Evolutionary conservation across 1,140 invertebrate genomes (phyloP).

Genomic region (Littorina saxatilis): DNA sequence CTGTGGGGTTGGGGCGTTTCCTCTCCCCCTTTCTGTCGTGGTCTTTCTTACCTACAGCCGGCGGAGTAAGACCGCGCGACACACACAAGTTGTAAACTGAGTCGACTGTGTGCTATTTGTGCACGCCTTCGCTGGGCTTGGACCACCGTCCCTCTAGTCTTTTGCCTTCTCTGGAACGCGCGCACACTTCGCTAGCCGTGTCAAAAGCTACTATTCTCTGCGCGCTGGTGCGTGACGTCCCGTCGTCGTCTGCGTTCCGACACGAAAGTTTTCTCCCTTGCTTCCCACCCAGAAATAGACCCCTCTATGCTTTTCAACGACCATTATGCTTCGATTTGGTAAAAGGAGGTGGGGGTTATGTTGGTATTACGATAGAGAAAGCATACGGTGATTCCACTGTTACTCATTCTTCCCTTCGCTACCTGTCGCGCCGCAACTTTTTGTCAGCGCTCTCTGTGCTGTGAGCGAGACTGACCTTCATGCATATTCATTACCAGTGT

Average conservation of each 20-base stretch:
- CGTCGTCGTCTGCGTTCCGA: background rate
- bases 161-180: background rate
- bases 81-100: background rate
- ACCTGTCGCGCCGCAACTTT: background rate
- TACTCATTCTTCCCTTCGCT: background rate
- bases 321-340: background rate
- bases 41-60: background rate
- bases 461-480: background rate
- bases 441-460: background rate
- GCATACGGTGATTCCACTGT: background rate
- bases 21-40: background rate
- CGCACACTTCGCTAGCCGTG: background rate
- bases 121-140: background rate
- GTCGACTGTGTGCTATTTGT: background rate
- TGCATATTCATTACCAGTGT: conserved; percentile 6
- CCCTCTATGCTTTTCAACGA: background rate
- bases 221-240: conserved; percentile 14
- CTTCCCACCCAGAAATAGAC: background rate
- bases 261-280: conserved; percentile 3
- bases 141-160: background rate
- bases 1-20: background rate
- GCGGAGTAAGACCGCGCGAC: background rate
- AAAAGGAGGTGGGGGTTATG: too few species aligned
- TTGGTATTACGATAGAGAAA: background rate
- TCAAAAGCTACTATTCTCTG: background rate